Conservation (phyloP, 92 coral and sea anemone species). For the Porites lobata region DNA sequence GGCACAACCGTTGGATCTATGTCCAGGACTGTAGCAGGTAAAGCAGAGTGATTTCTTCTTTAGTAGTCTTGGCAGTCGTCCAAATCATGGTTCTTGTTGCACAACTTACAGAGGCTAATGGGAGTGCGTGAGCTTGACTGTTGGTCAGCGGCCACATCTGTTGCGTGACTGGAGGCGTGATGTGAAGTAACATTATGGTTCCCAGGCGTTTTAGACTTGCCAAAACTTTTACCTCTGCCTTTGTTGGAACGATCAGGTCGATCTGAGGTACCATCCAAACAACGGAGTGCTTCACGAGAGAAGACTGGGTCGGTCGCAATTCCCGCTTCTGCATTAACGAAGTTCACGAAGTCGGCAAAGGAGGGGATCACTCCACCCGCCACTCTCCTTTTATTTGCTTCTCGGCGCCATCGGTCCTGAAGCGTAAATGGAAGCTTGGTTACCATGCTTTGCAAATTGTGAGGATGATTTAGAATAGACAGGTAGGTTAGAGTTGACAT, state of each 20-base stretch:
- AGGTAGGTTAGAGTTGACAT: slow-evolving; percentile 56
- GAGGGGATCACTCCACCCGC: slow-evolving; percentile 22
- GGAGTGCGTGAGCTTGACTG: background rate
- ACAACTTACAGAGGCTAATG: slow-evolving; percentile 12
- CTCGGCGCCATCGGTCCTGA: slow-evolving; percentile 65
- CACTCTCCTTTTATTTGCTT: slow-evolving; percentile 27
- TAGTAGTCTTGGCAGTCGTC: slow-evolving; percentile 33
- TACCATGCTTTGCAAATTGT: slow-evolving; percentile 63
- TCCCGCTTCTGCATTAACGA: slow-evolving; percentile 57
- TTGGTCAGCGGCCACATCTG: background rate
- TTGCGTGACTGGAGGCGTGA: slow-evolving; percentile 1
- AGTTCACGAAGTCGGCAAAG: slow-evolving; percentile 38
- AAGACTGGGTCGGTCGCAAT: slow-evolving; percentile 68
- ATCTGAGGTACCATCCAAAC: slow-evolving; percentile 19
- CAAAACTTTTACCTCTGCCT: slow-evolving; percentile 17
- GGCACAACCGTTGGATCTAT: slow-evolving; percentile 44
- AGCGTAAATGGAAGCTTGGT: slow-evolving; percentile 52
- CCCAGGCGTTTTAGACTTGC: slow-evolving; percentile 1
- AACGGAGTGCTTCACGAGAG: slow-evolving; percentile 57
- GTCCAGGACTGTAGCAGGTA: slow-evolving; percentile 51
- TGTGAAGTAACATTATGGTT: background rate
- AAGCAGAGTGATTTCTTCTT: slow-evolving; percentile 39
- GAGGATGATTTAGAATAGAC: slow-evolving; percentile 65
- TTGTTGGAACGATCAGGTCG: slow-evolving; percentile 16
- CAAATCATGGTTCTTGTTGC: slow-evolving; percentile 36